These are phyloP conservation scores for Apogon talboti DNA, from an alignment of 2,797 vertebrate genomes.

Conservation along the genomic window DNA sequence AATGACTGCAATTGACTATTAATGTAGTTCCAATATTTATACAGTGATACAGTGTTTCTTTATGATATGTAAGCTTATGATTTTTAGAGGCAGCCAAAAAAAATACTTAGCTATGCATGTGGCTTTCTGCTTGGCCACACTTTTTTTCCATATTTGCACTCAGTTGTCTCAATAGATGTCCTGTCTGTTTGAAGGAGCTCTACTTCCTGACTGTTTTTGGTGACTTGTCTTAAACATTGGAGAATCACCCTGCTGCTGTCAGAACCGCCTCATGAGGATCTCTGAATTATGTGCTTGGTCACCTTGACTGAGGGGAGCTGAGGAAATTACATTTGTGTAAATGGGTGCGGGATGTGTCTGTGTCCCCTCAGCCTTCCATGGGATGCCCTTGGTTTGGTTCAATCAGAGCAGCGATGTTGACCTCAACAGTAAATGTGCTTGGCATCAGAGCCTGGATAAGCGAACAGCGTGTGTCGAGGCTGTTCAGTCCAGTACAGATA, in stretches of 20 bases:
- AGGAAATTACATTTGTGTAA: conserved; percentile 79
- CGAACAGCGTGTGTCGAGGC: conserved; percentile 36
- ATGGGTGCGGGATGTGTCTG: conserved; percentile 65
- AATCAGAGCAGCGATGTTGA: conserved; percentile 73
- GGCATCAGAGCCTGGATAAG: conserved; percentile 67
- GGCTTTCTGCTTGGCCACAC: conserved; percentile 17
- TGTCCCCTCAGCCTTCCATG: conserved; percentile 54
- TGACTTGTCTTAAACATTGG: conserved; percentile 17
- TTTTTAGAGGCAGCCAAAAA: conserved; percentile 50
- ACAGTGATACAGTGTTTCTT: conserved; percentile 53
- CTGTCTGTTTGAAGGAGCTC: conserved; percentile 24
- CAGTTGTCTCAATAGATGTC: conserved; percentile 29
- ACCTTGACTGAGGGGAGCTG: conserved; percentile 76
- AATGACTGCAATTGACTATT: conserved; percentile 68
- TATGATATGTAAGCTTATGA: conserved; percentile 50
- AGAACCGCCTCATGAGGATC: conserved; percentile 47
- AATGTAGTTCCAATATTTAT: conserved; percentile 72
- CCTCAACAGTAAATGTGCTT: conserved; percentile 76
- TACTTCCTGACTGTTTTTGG: background rate
- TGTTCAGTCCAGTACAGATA: conserved; percentile 53
- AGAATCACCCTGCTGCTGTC: conserved; percentile 35
- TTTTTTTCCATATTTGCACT: conserved; percentile 13
- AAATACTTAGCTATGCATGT: conserved; percentile 47
- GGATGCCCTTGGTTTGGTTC: conserved; percentile 78
- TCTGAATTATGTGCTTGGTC: conserved; percentile 77